phyloP scores from a whole-genome alignment of 2,113 vertebrate species.

The Tragelaphus imberbis region DNA sequence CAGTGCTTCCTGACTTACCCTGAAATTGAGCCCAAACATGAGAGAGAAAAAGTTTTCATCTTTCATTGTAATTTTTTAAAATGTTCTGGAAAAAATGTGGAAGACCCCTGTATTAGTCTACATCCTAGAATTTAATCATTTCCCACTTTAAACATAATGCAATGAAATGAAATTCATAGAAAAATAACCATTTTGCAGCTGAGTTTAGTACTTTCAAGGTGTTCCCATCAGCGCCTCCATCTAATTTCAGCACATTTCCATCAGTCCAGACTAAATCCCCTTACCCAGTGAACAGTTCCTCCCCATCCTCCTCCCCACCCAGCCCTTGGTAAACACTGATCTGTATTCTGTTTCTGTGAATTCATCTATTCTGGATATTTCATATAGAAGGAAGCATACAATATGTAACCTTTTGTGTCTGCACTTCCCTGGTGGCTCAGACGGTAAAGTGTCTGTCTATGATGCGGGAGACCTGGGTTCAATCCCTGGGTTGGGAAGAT shows the following conservation, averaged over 20 bases:
- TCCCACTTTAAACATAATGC: background rate
- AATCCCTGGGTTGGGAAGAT: no score
- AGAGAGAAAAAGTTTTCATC: background rate
- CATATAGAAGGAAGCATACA: slow-evolving; percentile 25
- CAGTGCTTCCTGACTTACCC: background rate
- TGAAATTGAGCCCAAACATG: background rate
- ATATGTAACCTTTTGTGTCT: background rate
- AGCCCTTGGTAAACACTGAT: background rate
- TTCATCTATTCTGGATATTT: background rate
- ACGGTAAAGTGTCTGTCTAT: no score
- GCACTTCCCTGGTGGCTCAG: no score
- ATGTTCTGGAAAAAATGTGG: background rate
- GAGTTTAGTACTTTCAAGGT: background rate
- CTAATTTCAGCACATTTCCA: fast-evolving
- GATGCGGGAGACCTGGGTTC: no score
- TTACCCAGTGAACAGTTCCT: background rate
- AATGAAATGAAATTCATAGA: background rate
- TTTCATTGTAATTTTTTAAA: background rate
- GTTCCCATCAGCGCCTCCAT: background rate
- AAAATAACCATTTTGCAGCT: background rate
- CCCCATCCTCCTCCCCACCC: fast-evolving
- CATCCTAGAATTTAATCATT: background rate
- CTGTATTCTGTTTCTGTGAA: background rate
- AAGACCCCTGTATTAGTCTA: background rate
- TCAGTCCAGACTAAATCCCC: background rate